Base-by-base conservation (phyloP, 2,888 invertebrate species). In the Gryllus longicercus region DNA sequence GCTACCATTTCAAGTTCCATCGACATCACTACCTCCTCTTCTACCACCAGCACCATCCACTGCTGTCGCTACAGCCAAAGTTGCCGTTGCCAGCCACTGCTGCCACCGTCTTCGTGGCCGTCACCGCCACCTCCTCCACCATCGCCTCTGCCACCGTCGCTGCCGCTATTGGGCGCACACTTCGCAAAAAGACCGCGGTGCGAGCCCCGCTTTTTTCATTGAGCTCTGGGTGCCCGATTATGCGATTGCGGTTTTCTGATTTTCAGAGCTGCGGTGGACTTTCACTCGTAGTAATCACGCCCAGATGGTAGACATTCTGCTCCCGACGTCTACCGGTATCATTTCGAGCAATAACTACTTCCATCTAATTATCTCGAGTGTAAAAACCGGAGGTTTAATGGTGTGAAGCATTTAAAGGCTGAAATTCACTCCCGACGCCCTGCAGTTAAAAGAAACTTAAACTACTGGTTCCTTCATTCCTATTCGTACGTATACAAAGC, bases 331-430 rank as follows among this genome's bases (percentile, higher is more conserved):
- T 18, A 63, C 14, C 12, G n/a, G 16, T 63, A n/a, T n/a, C 63
- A 63, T 63, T 63, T 63, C 63, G 63, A 14, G 63, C n/a, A 14
- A n/a, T 18, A n/a, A 63, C n/a, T 63, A n/a, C 63, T 63, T 63
- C 63, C n/a, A n/a, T 63, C 63, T 63, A 63, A 63, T 63, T 63
- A 63, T 63, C n/a, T n/a, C 63, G n/a, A n/a, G n/a, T 18, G n/a
- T n/a, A 63, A 63, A n/a, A 63, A 63, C 14, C 63, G 14, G 63
- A n/a, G 16, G 63, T 14, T 63, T 63, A 63, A 63, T 63, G 63
- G n/a, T n/a, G 63, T n/a, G 63, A 63, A 63, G 38, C 38, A 38
- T 38, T 38, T 38, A 38, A 38, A 38, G 38, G 38, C 38, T 38
- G 38, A 38, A 38, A 38, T 38, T 38, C 38, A 38, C 38, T 38